Evolutionary conservation across 1,140 invertebrate genomes (phyloP), one percentile per base, ranked within the genome.

Genomic region (Papilio glaucus): DNA sequence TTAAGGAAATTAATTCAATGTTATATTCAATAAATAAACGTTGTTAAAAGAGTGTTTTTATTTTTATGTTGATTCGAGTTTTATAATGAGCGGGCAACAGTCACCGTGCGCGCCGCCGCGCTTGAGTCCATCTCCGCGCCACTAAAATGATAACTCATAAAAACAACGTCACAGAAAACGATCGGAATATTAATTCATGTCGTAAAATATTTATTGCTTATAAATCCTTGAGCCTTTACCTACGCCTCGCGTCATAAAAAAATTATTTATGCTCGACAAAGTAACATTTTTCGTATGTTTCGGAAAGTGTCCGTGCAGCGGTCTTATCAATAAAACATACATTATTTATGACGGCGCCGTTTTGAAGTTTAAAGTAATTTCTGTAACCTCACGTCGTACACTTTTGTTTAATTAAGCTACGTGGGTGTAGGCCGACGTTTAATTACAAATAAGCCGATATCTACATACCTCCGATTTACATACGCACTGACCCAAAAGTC

Each of bases 141-240:
- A 90, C 89, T 90, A 85, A 91, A 89, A 91, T 93, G 88, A 91
- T 88, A 93, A 92, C 72, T 93, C 89, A 92, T 93, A 92, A 92
- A 92, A 92, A 89, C 84, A 86, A 91, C 88, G 91, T 93, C 89
- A 93, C 91, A 80, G 85, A 93, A 89, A 91, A 91, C 91, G 91
- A 88, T 90, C 89, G 79, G 91, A 91, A 93, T 93, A 93, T 93
- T 91, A 93, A 93, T 93, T 93, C 87, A 85, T 86, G 88, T 91
- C 91, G 91, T 93, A 91, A 93, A 93, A 93, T 90, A 93, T 93
- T 93, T 93, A 93, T 93, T 90, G 71, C 89, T 85, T 93, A 93
- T 93, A 93, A 93, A 93, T 93, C 91, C 91, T 93, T 93, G 89
- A 91, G 89, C 87, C 87, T 90, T 91, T 93, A 90, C 91, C 87